Evolutionary conservation across 30 jellyfish, hydroid and myxozoan genomes (phyloP).

Genomic region (Pseudorhiza aurosa): DNA sequence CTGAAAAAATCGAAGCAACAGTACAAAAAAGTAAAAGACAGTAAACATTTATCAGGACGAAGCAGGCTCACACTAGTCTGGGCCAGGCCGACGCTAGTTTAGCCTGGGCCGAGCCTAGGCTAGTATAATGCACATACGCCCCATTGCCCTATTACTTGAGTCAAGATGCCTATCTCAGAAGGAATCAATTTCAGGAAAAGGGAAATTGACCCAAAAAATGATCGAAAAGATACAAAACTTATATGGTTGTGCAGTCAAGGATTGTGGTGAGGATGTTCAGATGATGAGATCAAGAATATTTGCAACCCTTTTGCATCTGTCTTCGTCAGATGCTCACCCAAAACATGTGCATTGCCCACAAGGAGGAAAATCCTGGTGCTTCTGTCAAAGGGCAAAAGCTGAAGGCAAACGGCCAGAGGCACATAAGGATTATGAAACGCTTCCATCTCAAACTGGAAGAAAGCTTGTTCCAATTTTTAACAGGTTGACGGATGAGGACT

Average conservation of each 20-base stretch:
- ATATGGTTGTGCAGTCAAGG: constrained; percentile 44
- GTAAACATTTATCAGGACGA: constrained; percentile 36
- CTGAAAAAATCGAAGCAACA: constrained; percentile 15
- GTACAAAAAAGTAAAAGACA: constrained; percentile 36
- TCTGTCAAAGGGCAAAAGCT: constrained; percentile 28
- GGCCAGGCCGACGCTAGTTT: too few species aligned
- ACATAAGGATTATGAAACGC: constrained; percentile 52
- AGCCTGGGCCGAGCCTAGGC: too few species aligned
- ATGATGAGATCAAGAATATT: constrained; percentile 13
- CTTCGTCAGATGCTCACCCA: constrained; percentile 41
- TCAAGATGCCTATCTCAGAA: too few species aligned
- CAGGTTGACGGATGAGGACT: constrained; percentile 5
- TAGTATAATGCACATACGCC: too few species aligned
- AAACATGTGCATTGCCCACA: constrained; percentile 38
- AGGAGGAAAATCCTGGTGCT: constrained; percentile 37
- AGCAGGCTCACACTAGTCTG: constrained; percentile 14
- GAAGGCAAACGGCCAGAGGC: constrained; percentile 8
- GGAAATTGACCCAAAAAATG: constrained; percentile 4
- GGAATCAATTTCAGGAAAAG: constrained; percentile 15
- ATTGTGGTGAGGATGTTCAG: constrained; percentile 10
- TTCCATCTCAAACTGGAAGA: constrained; percentile 35
- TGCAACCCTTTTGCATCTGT: constrained; percentile 31
- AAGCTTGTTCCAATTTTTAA: constrained; percentile 35
- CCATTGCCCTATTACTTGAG: too few species aligned
- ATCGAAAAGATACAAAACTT: neutral